Evolutionary conservation across 30 jellyfish, hydroid and myxozoan genomes (phyloP).

Genomic region (Chrysaora quinquecirrha): DNA sequence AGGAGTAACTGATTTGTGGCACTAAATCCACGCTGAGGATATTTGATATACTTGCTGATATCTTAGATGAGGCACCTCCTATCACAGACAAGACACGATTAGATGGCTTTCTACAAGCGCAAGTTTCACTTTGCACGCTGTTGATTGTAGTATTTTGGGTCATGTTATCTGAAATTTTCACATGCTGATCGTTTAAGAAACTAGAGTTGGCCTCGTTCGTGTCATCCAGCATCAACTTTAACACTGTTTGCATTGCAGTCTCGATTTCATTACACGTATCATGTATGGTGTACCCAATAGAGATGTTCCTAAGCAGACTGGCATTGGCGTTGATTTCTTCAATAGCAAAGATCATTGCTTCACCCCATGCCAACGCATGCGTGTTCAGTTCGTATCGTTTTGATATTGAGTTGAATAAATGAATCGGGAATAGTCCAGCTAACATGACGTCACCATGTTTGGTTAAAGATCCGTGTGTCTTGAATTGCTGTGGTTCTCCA

Average conservation of each 20-base stretch:
- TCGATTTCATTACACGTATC: slow-evolving; percentile 72
- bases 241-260: slow-evolving; percentile 73
- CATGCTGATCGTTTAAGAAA: no score
- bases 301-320: slow-evolving; percentile 27
- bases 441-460: slow-evolving; percentile 68
- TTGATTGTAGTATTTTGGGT: no score
- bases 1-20: slow-evolving; percentile 89
- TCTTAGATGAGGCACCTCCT: slow-evolving; percentile 90
- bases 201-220: no score
- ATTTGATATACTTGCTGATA: slow-evolving; percentile 52
- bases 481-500: no score
- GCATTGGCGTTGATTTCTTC: slow-evolving; percentile 53
- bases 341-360: slow-evolving; percentile 73
- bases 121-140: no score
- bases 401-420: slow-evolving; percentile 39
- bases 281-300: slow-evolving; percentile 64
- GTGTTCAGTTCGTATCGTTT: slow-evolving; percentile 42
- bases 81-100: slow-evolving; percentile 59
- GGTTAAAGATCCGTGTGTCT: slow-evolving; percentile 8
- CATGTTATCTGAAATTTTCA: no score
- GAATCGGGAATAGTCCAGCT: slow-evolving; percentile 94
- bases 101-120: slow-evolving; percentile 12
- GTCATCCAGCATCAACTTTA: slow-evolving; percentile 41
- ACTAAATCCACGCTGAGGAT: slow-evolving; percentile 57
- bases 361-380: slow-evolving; percentile 73